Conservation (phyloP, 2,888 invertebrate species). For the Brachyopa scutellaris region DNA sequence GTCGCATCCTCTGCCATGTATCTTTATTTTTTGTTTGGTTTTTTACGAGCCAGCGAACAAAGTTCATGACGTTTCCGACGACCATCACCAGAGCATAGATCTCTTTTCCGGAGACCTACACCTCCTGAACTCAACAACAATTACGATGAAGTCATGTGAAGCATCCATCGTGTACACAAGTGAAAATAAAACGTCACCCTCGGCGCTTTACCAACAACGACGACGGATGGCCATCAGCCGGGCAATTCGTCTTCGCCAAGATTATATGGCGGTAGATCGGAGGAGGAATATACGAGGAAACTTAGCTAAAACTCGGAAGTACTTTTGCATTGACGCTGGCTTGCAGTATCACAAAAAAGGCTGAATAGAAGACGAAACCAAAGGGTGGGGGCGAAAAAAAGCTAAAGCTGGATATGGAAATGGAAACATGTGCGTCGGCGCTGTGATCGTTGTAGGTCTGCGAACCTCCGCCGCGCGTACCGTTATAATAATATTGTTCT, state of each 20-base stretch:
- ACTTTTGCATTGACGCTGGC: slow-evolving; percentile 23
- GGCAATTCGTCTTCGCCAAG: slow-evolving; percentile 25
- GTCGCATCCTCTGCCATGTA: slow-evolving; percentile 22
- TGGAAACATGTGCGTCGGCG: too few relatives aligned
- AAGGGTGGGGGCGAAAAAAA: not conserved
- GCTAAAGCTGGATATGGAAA: not conserved
- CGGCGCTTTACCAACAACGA: not conserved
- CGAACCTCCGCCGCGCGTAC: not conserved
- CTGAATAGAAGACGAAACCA: not conserved
- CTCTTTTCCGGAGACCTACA: slow-evolving; percentile 54
- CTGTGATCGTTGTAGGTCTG: slow-evolving; percentile 13
- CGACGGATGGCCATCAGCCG: slow-evolving; percentile 1
- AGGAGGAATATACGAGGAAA: not conserved
- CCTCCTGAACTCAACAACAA: slow-evolving; percentile 50
- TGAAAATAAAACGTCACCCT: slow-evolving; percentile 53
- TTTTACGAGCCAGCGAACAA: not conserved
- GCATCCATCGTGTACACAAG: slow-evolving; percentile 9
- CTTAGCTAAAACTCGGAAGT: slow-evolving; percentile 38
- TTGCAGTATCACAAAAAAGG: not conserved
- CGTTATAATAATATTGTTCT: slow-evolving; percentile 7
- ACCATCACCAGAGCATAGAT: slow-evolving; percentile 39
- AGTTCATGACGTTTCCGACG: slow-evolving; percentile 35
- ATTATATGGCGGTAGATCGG: not conserved
- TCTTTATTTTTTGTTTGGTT: not conserved
- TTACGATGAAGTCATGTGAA: slow-evolving; percentile 32